These are phyloP conservation scores for Oreochromis niloticus DNA, from an alignment of 2,113 vertebrate genomes.

Conservation along the genomic window DNA sequence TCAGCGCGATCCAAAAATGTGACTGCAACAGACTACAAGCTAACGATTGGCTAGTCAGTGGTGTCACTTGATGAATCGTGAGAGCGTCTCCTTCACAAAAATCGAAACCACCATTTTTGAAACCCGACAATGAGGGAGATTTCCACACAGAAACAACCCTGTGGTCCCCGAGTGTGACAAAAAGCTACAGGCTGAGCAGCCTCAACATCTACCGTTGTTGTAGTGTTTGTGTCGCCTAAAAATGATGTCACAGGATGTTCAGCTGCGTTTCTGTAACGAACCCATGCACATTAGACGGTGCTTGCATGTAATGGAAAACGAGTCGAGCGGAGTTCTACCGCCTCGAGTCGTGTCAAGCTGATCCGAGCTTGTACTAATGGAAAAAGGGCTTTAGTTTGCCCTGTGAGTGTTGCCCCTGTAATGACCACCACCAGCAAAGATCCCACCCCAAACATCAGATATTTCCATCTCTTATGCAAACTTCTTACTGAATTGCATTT, in stretches of 20 bases:
- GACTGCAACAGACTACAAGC: not conserved
- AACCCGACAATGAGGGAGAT: not conserved
- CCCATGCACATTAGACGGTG: not conserved
- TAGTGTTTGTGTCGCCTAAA: not conserved
- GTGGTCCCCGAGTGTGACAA: not conserved
- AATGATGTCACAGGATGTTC: not conserved
- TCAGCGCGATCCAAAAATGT: not conserved
- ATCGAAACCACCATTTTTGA: rapidly evolving
- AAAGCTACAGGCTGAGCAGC: not conserved
- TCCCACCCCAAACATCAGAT: not conserved
- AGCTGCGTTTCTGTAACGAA: not conserved
- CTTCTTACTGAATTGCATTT: not conserved
- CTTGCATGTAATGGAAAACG: not conserved
- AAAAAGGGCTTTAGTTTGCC: not conserved
- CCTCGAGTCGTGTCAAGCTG: not conserved
- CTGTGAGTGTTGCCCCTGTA: not conserved
- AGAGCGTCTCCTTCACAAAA: not conserved
- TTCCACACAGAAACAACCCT: not conserved
- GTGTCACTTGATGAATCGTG: rapidly evolving
- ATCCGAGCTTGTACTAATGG: not conserved
- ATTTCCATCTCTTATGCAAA: not conserved
- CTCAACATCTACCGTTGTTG: not conserved
- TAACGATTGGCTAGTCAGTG: not conserved
- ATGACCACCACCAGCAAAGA: not conserved
- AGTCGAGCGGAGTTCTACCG: not conserved